Evolutionary conservation across 2,888 invertebrate genomes (phyloP).

Genomic region (Thereva nobilitata): DNA sequence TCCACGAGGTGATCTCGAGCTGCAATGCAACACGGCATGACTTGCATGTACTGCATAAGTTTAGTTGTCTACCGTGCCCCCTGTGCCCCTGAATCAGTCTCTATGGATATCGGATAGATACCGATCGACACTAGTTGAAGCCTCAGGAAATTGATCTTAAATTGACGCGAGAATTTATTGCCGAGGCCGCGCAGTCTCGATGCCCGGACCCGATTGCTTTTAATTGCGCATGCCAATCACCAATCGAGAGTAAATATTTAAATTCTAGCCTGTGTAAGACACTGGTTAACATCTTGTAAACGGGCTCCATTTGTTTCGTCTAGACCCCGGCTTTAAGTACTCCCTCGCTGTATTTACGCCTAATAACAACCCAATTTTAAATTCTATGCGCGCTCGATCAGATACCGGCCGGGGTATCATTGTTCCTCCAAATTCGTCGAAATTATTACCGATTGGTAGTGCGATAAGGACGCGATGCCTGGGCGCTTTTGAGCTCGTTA

Average conservation of each 20-base stretch:
- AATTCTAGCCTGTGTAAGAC: slow-evolving; percentile 23
- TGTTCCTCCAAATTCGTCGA: slow-evolving; percentile 42
- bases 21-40: slow-evolving; percentile 4
- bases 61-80: slow-evolving; percentile 5
- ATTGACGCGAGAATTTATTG: slow-evolving; percentile 45
- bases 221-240: slow-evolving; percentile 35
- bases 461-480: slow-evolving; percentile 30
- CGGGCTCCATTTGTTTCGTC: slow-evolving; percentile 16
- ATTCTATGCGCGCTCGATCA: slow-evolving; percentile 39
- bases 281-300: slow-evolving; percentile 21
- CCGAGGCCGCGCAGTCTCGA: slow-evolving; percentile 40
- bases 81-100: slow-evolving; percentile 7
- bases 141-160: slow-evolving; percentile 45
- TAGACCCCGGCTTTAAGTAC: slow-evolving; percentile 2
- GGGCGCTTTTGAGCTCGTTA: slow-evolving; percentile 3
- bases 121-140: slow-evolving; percentile 43
- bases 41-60: slow-evolving; percentile 15
- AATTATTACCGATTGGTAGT: slow-evolving; percentile 39
- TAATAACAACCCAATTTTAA: slow-evolving; percentile 13
- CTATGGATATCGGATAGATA: not conserved
- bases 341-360: slow-evolving; percentile 13
- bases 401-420: slow-evolving; percentile 37
- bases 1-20: not conserved
- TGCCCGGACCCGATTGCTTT: slow-evolving; percentile 19
- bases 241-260: slow-evolving; percentile 30